Percentiles rank a stretch among this genome's conserved stretches.
Evolutionary conservation across 2,888 invertebrate species (phyloP).

Genomic region (Phyto melanocephala): DNA sequence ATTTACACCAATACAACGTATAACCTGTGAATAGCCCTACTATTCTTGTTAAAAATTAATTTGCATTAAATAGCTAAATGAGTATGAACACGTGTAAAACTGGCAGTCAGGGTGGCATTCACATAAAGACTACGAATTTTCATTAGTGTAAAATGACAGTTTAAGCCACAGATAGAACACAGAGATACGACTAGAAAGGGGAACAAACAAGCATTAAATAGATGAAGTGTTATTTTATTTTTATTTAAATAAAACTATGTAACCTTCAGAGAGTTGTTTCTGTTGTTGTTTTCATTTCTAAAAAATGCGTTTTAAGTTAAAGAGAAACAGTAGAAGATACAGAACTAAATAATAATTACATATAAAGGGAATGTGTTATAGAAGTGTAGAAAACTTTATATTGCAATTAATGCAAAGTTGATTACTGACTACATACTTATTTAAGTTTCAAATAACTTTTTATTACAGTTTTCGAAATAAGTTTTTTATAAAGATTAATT

Average conservation of each 20-base stretch:
- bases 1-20: too few relatives aligned
- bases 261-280: background rate
- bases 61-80: background rate
- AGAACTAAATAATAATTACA: too few relatives aligned
- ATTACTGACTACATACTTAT: background rate
- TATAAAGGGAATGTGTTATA: too few relatives aligned
- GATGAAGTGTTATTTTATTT: too few relatives aligned
- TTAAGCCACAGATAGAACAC: background rate
- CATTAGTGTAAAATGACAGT: conserved; percentile 36
- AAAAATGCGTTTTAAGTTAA: background rate
- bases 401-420: conserved; percentile 11
- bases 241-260: background rate
- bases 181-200: background rate
- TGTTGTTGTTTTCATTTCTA: background rate
- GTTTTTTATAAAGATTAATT: too few relatives aligned
- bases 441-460: background rate
- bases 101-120: background rate
- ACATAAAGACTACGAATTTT: conserved; percentile 21
- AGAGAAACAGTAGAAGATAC: background rate
- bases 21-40: background rate
- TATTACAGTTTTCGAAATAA: too few relatives aligned
- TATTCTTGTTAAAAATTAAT: background rate
- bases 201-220: background rate
- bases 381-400: background rate
- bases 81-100: background rate